Percentiles rank a stretch among this genome's conserved stretches.
phyloP scores from a whole-genome alignment of 2,888 invertebrate genomes.

The Harpalus rufipes region DNA sequence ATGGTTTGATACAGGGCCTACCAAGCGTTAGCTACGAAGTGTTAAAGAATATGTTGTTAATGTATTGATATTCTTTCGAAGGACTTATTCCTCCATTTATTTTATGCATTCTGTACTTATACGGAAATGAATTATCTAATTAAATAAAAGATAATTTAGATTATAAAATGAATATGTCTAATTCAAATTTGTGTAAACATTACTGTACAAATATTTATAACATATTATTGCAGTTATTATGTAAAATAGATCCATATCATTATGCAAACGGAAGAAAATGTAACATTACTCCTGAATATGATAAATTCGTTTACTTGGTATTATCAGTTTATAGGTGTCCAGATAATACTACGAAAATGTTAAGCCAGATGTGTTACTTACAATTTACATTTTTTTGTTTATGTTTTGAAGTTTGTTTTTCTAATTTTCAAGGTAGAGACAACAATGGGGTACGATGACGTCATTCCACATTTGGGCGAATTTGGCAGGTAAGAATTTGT shows the following conservation, averaged over 20 bases:
- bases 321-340: conserved; percentile 9
- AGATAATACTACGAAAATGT: conserved; percentile 4
- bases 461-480: conserved; percentile 83
- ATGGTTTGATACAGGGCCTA: too few species aligned
- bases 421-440: conserved; percentile 10
- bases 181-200: too few species aligned
- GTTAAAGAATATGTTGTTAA: too few species aligned
- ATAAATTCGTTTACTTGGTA: background rate
- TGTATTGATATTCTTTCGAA: too few species aligned
- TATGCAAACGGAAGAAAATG: conserved; percentile 20
- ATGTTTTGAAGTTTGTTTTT: conserved; percentile 1
- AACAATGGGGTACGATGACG: conserved; percentile 85
- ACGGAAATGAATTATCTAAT: too few species aligned
- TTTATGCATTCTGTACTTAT: too few species aligned
- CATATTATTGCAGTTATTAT: background rate
- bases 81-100: too few species aligned
- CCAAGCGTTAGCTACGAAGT: too few species aligned
- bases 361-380: background rate
- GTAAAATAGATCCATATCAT: conserved; percentile 16
- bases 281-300: conserved; percentile 1
- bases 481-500: conserved; percentile 79
- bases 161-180: too few species aligned
- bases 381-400: background rate
- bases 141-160: too few species aligned
- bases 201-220: too few species aligned